Evolutionary conservation across 1,140 invertebrate genomes (phyloP), one percentile per base, ranked within the genome.

Genomic region (Tyrophagus putrescentiae): DNA sequence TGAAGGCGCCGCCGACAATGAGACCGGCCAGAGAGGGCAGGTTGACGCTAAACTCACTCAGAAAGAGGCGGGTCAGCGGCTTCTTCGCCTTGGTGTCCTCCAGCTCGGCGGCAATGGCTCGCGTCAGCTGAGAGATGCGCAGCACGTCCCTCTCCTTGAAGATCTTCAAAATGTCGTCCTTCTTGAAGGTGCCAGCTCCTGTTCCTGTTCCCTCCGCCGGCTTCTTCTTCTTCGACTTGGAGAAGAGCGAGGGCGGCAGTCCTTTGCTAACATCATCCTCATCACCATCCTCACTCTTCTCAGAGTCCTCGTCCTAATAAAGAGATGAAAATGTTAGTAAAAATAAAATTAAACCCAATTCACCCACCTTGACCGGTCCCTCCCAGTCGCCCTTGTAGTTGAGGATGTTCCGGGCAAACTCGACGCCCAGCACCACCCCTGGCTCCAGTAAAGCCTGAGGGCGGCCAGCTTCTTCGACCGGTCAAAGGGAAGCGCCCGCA

Each of bases 361-460:
- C n/a, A n/a, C n/a, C n/a, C n/a, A n/a, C n/a, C n/a, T n/a, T n/a
- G n/a, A n/a, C n/a, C n/a, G n/a, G n/a, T n/a, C n/a, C 62, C 60
- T 2, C 61, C 53, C 52, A 54, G 61, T n/a, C 64, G 54, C 27
- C 61, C 56, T 28, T 60, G 60, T 29, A 62, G 50, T 21, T 29
- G 48, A 56, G 52, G 39, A 48, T 11, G 62, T 63, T 1, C 16
- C 57, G 21, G 7, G 59, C 63, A 42, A 64, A 64, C 21, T 58
- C 45, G 7, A 34, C 13, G 6, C 61, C 61, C 23, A 18, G 7
- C n/a, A 29, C 41, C 3, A 60, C 48, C 13, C 54, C 57, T 63
- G 34, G 36, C 45, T 54, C 56, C 57, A 64, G 36, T 62, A 32
- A 27, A 64, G 44, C 53, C 59, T 53, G 25, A 64, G 23, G 11